These are phyloP conservation scores for Rhopilema esculentum DNA, from an alignment of 30 jellyfish, hydroid and myxozoan species.

Conservation along the genomic window DNA sequence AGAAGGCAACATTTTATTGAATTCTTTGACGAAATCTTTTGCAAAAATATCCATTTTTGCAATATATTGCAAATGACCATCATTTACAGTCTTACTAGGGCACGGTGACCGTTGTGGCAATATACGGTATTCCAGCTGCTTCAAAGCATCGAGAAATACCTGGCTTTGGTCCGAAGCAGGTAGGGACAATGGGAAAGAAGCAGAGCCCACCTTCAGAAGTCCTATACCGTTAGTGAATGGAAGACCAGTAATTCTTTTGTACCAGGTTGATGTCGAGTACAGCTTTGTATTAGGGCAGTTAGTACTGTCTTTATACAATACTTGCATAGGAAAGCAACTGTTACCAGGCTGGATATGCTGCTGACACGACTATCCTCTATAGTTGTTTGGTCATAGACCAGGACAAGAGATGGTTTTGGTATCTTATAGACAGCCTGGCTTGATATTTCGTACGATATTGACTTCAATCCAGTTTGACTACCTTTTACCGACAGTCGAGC, in stretches of 20 bases:
- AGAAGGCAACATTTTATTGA: conserved; percentile 75
- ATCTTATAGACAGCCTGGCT: conserved; percentile 34
- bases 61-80: conserved; percentile 64
- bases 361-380: conserved; percentile 11
- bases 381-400: conserved; percentile 48
- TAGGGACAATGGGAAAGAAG: conserved; percentile 62
- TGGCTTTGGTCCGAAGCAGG: conserved; percentile 67
- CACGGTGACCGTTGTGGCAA: conserved; percentile 28
- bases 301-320: not conserved
- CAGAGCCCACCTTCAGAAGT: conserved; percentile 17
- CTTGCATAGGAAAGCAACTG: conserved; percentile 54
- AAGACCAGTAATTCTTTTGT: conserved; percentile 14
- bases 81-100: conserved; percentile 13
- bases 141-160: conserved; percentile 20
- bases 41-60: conserved; percentile 65
- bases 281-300: conserved; percentile 36
- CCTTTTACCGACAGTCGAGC: conserved; percentile 38
- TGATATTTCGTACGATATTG: conserved; percentile 51
- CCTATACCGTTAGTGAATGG: conserved; percentile 73
- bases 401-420: conserved; percentile 54
- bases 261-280: conserved; percentile 72
- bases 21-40: conserved; percentile 55
- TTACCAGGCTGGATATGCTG: conserved; percentile 27
- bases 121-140: not conserved
- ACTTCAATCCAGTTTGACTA: conserved; percentile 48